These are phyloP conservation scores for Anagrus nilaparvatae DNA, from an alignment of 1,140 invertebrate species.

Conservation along the genomic window DNA sequence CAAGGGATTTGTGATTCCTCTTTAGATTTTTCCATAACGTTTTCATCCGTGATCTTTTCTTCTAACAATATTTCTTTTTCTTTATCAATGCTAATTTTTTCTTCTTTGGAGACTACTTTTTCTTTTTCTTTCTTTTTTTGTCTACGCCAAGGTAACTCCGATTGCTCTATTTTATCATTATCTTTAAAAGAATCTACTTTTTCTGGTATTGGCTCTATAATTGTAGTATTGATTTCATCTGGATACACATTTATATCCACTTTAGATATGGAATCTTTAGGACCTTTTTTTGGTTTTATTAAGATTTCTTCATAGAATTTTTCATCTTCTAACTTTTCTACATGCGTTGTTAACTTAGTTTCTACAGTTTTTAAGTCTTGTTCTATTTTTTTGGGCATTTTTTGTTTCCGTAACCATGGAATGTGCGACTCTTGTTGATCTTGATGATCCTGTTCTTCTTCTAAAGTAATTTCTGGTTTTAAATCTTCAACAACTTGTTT, in stretches of 20 bases:
- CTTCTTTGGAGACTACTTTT: slow-evolving; percentile 15
- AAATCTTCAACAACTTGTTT: neutral
- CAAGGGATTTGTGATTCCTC: slow-evolving; percentile 18
- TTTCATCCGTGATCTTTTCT: slow-evolving; percentile 19
- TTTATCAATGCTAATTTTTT: too few relatives aligned
- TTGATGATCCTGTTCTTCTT: neutral
- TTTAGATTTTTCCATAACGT: slow-evolving; percentile 16
- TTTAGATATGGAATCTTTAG: too few relatives aligned
- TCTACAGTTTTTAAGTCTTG: slow-evolving; percentile 22
- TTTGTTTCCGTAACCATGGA: slow-evolving; percentile 30
- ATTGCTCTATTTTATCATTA: slow-evolving; percentile 14
- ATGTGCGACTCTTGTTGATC: neutral
- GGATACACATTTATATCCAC: too few relatives aligned
- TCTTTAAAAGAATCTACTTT: neutral
- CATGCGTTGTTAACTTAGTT: slow-evolving; percentile 19
- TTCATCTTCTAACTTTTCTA: slow-evolving; percentile 15
- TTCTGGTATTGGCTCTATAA: too few relatives aligned
- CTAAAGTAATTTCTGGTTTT: neutral
- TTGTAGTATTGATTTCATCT: slow-evolving; percentile 4
- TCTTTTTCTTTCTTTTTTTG: slow-evolving; percentile 29
- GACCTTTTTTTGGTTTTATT: neutral
- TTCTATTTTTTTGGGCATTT: slow-evolving; percentile 20
- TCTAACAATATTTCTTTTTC: slow-evolving; percentile 15
- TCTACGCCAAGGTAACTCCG: slow-evolving; percentile 33
- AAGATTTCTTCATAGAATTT: neutral